Base-by-base conservation (phyloP, 2,888 invertebrate species). In the Scrobipalpa atriplicella region DNA sequence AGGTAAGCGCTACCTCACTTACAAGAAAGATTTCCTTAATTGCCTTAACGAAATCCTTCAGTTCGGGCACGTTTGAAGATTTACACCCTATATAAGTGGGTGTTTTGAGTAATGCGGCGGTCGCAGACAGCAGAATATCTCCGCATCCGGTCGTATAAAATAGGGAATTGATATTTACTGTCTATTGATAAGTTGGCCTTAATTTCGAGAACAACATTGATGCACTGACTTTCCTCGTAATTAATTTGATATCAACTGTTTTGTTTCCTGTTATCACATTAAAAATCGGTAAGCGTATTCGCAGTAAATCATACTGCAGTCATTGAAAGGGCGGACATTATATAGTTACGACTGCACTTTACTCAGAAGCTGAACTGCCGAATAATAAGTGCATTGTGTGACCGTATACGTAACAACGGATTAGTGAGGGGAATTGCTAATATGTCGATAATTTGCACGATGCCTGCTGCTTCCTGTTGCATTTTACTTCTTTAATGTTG, bases 351-450 rank as follows among this genome's bases (percentile, higher is more conserved):
- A 84, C 86, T 89, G 89, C 90, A 89, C 79, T 92, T 92, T 91
- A 91, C 91, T 90, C 88, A 92, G 92, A 91, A 91, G 84, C 83
- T 77, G 86, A 84, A 89, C 90, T 86, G 91, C 81, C 90, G 91
- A 92, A 91, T 91, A 92, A 92, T 84, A 91, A 91, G 87, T 90
- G 90, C 91, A 92, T 91, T 92, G 92, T 92, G 88, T 83, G 85
- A 82, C 90, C 90, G 84, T 88, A 91, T 88, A 87, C 81, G 92
- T 85, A 85, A 78, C 80, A 78, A 68, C 71, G 87, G 90, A 90
- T 91, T 92, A 91, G 90, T 90, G 92, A 90, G 82, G 88, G 80
- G 91, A 92, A 91, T 90, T 86, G 83, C 71, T 83, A 88, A 87
- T 83, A 77, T 64, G 43, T 90, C 89, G 89, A 89, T 83, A 81